Evolutionary conservation across 2,888 invertebrate species (phyloP), one percentile per base, ranked within the genome.

Genomic region (Aproaerema taeniolella): DNA sequence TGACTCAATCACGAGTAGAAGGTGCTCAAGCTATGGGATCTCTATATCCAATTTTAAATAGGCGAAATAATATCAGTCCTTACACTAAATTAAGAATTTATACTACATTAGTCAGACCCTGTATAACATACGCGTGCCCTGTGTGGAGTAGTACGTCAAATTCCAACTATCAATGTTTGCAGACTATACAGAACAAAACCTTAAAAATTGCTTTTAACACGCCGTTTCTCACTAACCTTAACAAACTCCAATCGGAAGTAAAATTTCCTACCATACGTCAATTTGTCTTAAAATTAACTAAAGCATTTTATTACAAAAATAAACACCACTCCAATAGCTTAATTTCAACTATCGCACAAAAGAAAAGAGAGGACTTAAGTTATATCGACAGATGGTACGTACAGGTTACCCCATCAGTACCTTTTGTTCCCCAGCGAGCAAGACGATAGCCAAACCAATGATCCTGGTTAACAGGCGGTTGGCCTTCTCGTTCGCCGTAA

Each of bases 351-450:
- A 33, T 33, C 4, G 32, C 33, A 5, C 20, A 28, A 26, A 33
- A 28, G 2, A 25, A 14, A 29, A n/a, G 9, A 13, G 5, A 9
- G 9, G 20, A 39, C 8, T 29, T 39, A 16, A 15, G 29, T 2
- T 39, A 33, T 29, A 39, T 39, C 33, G 33, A 39, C 24, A 38
- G 38, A 39, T 14, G 29, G 33, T 6, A 29, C 33, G 5, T 39
- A 39, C 10, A 32, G 20, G 1, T 13, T 39, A 13, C 39, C 39
- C 1, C 31, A 31, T 38, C 25, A 38, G 24, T 38, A 38, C 24
- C 8, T 33, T 9, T 33, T 33, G 33, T 33, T 33, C 6, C 13
- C 33, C 10, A 9, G 7, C 10, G 17, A 17, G 4, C 16, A 31
- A 3, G 17, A 12, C 3, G 12, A 7, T 13, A 8, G 13, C 30